These are phyloP conservation scores for Psittacula echo DNA, from an alignment of 2,797 vertebrate genomes.

Conservation along the genomic window DNA sequence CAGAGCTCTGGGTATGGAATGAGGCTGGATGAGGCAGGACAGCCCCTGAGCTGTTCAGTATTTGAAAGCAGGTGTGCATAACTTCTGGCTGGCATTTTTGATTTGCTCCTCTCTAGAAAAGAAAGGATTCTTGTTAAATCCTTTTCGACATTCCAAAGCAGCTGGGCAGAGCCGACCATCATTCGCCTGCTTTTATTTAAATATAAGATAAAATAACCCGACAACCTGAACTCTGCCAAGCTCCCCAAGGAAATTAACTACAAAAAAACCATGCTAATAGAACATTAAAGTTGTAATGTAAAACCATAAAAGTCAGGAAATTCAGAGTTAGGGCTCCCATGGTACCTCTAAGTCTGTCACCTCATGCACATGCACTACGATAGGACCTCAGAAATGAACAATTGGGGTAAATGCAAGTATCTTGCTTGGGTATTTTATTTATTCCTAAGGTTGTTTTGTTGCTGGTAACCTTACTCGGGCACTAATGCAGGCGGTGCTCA, in stretches of 20 bases:
- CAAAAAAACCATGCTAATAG: slow-evolving; percentile 55
- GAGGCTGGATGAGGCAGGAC: background rate
- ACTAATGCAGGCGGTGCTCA: accelerated
- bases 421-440: background rate
- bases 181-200: background rate
- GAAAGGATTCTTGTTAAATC: background rate
- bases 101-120: background rate
- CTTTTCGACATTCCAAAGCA: slow-evolving; percentile 5
- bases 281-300: slow-evolving; percentile 61
- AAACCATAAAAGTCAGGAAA: slow-evolving; percentile 70
- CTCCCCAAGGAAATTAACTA: slow-evolving; percentile 66
- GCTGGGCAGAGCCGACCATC: background rate
- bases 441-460: background rate
- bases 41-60: background rate
- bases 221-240: background rate
- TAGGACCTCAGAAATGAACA: background rate
- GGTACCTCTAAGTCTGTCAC: slow-evolving; percentile 56
- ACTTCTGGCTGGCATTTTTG: slow-evolving; percentile 19
- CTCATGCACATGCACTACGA: background rate
- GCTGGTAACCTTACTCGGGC: background rate
- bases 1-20: background rate
- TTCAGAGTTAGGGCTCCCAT: slow-evolving; percentile 59
- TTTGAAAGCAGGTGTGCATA: slow-evolving; percentile 11
- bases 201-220: background rate
- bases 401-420: background rate